Conservation (phyloP, 2,888 invertebrate genomes). For the Coelopa pilipes region DNA sequence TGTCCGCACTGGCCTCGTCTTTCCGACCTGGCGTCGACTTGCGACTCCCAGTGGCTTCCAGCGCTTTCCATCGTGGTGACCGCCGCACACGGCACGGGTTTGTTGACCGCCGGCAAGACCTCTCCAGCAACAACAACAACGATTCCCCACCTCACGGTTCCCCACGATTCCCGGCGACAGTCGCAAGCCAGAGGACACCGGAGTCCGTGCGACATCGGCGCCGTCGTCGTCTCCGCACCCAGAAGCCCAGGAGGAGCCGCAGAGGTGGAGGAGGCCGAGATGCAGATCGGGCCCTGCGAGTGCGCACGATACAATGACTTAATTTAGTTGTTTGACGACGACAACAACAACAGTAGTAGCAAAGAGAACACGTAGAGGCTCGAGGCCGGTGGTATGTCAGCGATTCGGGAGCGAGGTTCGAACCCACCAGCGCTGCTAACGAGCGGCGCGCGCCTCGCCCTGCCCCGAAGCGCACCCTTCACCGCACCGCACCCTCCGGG, state of each 20-base stretch:
- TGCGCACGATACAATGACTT: constrained; percentile 32
- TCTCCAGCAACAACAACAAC: neutral
- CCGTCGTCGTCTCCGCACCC: too few species aligned
- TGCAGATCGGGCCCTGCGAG: constrained; percentile 8
- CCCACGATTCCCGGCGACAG: constrained; percentile 19
- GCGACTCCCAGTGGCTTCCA: too few species aligned
- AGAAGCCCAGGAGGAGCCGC: too few species aligned
- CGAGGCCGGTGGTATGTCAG: constrained; percentile 58
- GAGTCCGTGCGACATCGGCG: neutral
- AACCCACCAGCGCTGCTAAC: constrained; percentile 16
- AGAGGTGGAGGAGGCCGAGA: neutral
- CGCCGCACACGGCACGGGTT: too few species aligned
- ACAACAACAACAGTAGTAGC: constrained; percentile 8
- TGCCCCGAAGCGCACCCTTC: too few species aligned
- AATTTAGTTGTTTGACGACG: constrained; percentile 33
- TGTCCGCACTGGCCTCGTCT: too few species aligned
- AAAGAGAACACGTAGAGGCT: neutral
- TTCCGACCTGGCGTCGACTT: too few species aligned
- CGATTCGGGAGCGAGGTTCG: constrained; percentile 47
- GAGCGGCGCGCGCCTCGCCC: neutral
- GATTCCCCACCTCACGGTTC: too few species aligned
- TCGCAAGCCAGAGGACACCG: constrained; percentile 16
- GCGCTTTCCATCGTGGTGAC: too few species aligned
- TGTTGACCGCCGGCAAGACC: too few species aligned
- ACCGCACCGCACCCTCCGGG: neutral